phyloP scores from a whole-genome alignment of 1,140 invertebrate species.

The Megalopta genalis region DNA sequence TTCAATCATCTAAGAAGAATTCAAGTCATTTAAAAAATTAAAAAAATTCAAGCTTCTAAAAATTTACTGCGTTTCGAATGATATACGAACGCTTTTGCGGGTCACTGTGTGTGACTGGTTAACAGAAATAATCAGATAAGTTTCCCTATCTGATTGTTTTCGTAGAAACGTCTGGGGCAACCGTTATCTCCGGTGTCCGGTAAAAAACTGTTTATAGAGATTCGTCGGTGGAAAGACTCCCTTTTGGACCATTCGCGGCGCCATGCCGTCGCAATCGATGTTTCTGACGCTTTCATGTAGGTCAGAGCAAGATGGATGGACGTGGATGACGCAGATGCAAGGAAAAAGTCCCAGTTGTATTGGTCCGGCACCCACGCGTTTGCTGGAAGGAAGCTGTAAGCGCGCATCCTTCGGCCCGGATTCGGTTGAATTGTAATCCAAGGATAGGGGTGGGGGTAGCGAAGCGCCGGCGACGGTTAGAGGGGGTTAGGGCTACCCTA shows the following conservation, averaged over 20 bases:
- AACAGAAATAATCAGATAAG: too few species aligned
- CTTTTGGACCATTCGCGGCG: background rate
- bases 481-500: background rate
- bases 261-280: background rate
- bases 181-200: too few species aligned
- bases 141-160: too few species aligned
- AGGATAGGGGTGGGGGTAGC: background rate
- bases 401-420: background rate
- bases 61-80: too few species aligned
- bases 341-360: background rate
- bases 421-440: background rate
- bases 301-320: background rate
- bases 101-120: too few species aligned
- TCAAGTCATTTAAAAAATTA: too few species aligned
- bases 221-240: background rate
- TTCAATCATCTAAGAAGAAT: too few species aligned
- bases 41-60: too few species aligned
- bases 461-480: too few species aligned
- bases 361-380: background rate
- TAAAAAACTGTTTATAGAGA: too few species aligned
- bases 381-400: background rate
- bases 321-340: background rate
- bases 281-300: background rate
- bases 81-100: too few species aligned
- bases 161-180: too few species aligned